Evolutionary conservation across 2,888 invertebrate genomes (phyloP).

Genomic region (Ferrisia virgata): DNA sequence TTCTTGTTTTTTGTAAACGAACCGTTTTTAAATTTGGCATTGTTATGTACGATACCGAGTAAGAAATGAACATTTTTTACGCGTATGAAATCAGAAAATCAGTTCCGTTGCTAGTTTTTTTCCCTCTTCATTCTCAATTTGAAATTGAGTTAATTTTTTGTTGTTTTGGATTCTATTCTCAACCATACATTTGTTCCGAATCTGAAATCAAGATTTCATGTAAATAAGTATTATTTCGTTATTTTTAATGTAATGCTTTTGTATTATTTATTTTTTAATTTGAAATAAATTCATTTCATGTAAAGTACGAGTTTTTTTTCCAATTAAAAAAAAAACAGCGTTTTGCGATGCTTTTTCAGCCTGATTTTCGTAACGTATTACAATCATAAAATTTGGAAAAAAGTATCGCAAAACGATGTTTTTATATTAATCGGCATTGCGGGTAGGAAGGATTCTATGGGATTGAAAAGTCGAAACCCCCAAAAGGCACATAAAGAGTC

Average conservation of each 20-base stretch:
- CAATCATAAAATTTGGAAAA: too few relatives aligned
- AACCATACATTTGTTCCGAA: background rate
- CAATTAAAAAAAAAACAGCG: too few relatives aligned
- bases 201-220: background rate
- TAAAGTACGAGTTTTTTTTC: background rate
- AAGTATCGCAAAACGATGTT: too few relatives aligned
- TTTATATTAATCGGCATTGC: too few relatives aligned
- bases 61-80: background rate
- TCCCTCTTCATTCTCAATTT: background rate
- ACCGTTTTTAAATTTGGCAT: background rate
- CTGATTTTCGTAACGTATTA: too few relatives aligned
- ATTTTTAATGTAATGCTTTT: background rate
- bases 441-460: too few relatives aligned
- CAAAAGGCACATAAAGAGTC: too few relatives aligned
- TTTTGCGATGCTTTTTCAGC: too few relatives aligned
- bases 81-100: too few relatives aligned
- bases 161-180: background rate
- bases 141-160: background rate
- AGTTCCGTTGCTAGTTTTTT: background rate
- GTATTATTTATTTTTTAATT: background rate
- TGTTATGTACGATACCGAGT: background rate
- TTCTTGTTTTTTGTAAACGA: background rate
- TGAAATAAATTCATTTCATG: background rate
- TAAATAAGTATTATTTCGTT: background rate
- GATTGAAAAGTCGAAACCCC: too few relatives aligned